Conservation (phyloP, 2,797 vertebrate genomes). For the Decapterus maruadsi region DNA sequence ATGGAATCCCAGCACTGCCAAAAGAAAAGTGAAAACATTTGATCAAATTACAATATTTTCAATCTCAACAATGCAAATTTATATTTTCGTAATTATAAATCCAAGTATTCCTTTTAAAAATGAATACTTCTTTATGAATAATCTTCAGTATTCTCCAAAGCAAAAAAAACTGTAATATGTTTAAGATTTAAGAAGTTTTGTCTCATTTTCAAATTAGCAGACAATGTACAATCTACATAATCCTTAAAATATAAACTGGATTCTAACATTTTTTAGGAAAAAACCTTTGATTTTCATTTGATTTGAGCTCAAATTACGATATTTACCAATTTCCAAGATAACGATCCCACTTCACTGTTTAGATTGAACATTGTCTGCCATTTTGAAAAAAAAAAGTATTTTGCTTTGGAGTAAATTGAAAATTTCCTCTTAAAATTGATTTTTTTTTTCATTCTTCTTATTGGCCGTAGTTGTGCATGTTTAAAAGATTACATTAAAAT, state of each 20-base stretch:
- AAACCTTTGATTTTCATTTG: neutral
- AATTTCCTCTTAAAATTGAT: no score
- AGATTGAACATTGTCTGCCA: neutral
- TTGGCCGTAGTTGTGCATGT: neutral
- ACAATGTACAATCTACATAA: neutral
- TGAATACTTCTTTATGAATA: neutral
- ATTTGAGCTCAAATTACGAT: neutral
- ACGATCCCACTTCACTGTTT: neutral
- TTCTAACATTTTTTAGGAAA: no score
- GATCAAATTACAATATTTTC: neutral
- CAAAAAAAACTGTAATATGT: neutral
- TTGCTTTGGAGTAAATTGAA: neutral
- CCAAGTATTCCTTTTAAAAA: neutral
- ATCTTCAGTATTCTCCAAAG: neutral
- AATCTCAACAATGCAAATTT: neutral
- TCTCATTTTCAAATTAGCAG: neutral
- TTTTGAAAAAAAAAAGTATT: neutral
- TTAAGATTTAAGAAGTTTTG: no score
- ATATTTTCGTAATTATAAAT: neutral
- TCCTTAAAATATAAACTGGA: neutral
- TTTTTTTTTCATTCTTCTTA: slow-evolving; percentile 1
- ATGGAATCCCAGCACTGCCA: slow-evolving; percentile 33
- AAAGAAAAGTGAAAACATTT: neutral
- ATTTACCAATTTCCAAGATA: neutral
- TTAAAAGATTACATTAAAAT: neutral